Base-by-base conservation (phyloP, 2,888 invertebrate species). In the Amblyjoppa proteus region DNA sequence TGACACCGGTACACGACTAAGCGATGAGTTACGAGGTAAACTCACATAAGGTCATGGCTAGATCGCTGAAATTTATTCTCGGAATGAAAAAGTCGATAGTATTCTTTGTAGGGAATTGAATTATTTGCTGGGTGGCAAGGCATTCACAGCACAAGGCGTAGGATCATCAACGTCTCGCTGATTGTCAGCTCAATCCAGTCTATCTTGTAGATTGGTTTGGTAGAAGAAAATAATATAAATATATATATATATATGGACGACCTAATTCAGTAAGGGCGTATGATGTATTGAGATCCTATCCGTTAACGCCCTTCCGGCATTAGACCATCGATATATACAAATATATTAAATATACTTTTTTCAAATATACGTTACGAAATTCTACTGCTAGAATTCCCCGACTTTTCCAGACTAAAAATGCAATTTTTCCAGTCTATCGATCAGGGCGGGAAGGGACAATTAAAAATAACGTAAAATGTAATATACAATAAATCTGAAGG, bases 1-100 rank as follows among this genome's bases (percentile, higher is more conserved):
- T 58, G 11, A 49, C 31, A 41, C 31, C 69, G 79, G n/a, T 20
- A 25, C 11, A 16, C 11, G 38, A 2, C 41, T n/a, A 51, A 1
- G 34, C 28, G 9, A 68, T 41, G 41, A 41, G 41, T 41, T 68
- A 68, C 25, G 41, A 68, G 68, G 25, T n/a, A 68, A 68, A 68
- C 38, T 77, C 53, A 25, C 38, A 56, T 68, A 77, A 76, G 66
- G 76, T 76, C 77, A 77, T 28, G 68, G 68, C 53, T 31, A 68
- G 31, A 53, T n/a, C 51, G 28, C 56, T 77, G 20, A 41, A 56
- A 68, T 68, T n/a, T 66, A 68, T 51, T 76, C 66, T 20, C 5
- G 68, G 38, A 41, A 28, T 34, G 16, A 34, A 28, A n/a, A 20
- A 3, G 41, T 68, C 68, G 41, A 34, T n/a, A 34, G 31, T 11